Evolutionary conservation across 2,113 vertebrate species (phyloP), one percentile per base, ranked within the genome.

Genomic region (Machaerirhynchus nigripectus): DNA sequence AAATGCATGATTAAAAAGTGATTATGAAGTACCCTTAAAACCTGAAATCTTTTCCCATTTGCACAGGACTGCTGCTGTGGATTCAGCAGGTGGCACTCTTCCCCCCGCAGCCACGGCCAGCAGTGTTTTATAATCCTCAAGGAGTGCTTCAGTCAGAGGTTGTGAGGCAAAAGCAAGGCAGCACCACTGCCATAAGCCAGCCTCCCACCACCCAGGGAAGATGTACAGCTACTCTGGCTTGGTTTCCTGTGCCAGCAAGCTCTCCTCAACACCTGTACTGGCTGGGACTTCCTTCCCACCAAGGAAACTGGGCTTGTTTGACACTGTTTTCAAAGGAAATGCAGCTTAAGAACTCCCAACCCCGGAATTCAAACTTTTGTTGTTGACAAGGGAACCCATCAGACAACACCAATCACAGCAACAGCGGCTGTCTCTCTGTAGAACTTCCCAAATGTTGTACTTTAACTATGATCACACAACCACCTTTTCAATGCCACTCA

Each of bases 61-160:
- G 28, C 59, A 40, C 28, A 76, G 57, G 88, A 65, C 40, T 61
- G 31, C 11, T 46, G 69, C 52, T 21, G 50, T 10, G 60, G 65
- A 30, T 87, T 96, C 96, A 96, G 93, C 95, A 96, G 95, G 85
- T 96, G 94, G 94, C 92, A 97, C 84, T 91, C 94, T 97, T 96
- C 59, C 59, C 55, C 69, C 82, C 74, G 0, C n/a, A 87, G 64
- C 65, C 81, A 76, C 39, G 76, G 37, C 11, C 1, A 68, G 81
- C 8, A 7, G 13, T 15, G 84, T 64, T 96, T 79, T 39, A 23
- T 44, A 75, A 55, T 30, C 53, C 63, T 86, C 16, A 24, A 42
- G 40, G 61, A 90, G 44, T 10, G 65, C 44, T 78, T 57, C 24
- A 15, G 12, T 3, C 56, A 13, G 61, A 79, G 65, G 47, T 7